Conservation (phyloP, 2,888 invertebrate genomes). For the Odontocolon sp. region DNA sequence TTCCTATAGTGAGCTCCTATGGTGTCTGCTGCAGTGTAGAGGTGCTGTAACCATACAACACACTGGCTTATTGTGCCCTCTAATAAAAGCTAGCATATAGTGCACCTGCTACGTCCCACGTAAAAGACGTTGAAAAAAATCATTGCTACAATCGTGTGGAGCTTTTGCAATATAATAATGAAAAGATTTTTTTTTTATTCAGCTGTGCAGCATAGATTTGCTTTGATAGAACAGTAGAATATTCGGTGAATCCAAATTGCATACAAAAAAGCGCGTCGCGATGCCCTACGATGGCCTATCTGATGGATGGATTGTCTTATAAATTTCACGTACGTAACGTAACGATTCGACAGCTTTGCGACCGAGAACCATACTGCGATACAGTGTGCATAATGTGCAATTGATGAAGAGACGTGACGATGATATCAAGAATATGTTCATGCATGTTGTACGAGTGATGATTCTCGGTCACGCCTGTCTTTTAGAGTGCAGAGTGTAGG, state of each 20-base stretch:
- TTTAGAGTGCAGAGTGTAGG: conserved; percentile 72
- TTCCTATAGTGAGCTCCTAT: conserved; percentile 86
- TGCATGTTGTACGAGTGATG: conserved; percentile 70
- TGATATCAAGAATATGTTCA: conserved; percentile 60
- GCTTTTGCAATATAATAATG: conserved; percentile 6
- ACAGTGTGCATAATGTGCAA: conserved; percentile 66
- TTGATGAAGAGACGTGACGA: conserved; percentile 60
- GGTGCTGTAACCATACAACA: conserved; percentile 88
- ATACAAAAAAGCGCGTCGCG: conserved; percentile 42
- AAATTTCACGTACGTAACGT: conserved; percentile 55
- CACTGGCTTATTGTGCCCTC: conserved; percentile 75
- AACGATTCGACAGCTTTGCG: conserved; percentile 63
- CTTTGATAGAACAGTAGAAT: background rate
- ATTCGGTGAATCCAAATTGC: conserved; percentile 7
- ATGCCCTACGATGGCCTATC: conserved; percentile 54
- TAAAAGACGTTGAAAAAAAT: conserved; percentile 1
- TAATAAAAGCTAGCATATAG: conserved; percentile 63
- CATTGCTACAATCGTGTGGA: conserved; percentile 37
- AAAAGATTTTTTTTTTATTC: conserved; percentile 10
- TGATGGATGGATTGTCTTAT: conserved; percentile 28
- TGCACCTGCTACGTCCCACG: conserved; percentile 52
- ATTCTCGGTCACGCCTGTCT: conserved; percentile 71
- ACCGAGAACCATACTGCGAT: conserved; percentile 69
- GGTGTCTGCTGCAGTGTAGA: conserved; percentile 85
- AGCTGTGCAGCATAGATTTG: conserved; percentile 34